phyloP scores from a whole-genome alignment of 2,113 vertebrate species.

The Pachycephala philippinensis region DNA sequence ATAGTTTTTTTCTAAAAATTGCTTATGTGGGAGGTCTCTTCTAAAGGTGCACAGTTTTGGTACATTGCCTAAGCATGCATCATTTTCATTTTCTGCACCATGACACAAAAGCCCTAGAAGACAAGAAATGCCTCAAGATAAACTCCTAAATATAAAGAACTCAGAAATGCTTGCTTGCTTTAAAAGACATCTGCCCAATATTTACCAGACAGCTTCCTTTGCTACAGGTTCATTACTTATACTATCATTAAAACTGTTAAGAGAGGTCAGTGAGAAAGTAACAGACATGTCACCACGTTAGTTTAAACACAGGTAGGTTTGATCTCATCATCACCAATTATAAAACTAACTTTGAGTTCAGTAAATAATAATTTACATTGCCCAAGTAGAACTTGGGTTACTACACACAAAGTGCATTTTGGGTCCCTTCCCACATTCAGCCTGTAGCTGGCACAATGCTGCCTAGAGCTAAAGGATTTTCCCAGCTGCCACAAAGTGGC shows the following conservation, averaged over 20 bases:
- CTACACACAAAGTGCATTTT: neutral
- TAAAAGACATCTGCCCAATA: neutral
- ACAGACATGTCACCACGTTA: accelerated
- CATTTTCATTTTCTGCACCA: neutral
- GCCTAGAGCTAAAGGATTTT: neutral
- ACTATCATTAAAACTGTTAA: neutral
- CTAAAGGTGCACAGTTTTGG: neutral
- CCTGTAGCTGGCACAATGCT: neutral
- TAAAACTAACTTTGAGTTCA: neutral
- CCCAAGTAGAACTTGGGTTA: neutral
- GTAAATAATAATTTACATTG: neutral
- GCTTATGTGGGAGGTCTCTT: neutral
- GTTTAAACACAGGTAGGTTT: neutral
- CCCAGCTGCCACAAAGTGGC: neutral
- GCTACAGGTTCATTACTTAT: neutral
- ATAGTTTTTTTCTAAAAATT: neutral
- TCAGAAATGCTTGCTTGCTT: neutral
- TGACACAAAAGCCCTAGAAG: neutral
- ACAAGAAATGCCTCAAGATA: neutral
- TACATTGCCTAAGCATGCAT: neutral
- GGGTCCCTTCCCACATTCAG: neutral
- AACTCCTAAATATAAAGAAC: neutral
- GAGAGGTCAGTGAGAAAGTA: neutral
- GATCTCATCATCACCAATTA: neutral
- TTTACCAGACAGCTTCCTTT: neutral